A percentile compares a stretch with the other conserved stretches of the same genome.
These are phyloP conservation scores for Porphyrio hochstetteri DNA, from an alignment of 2,113 vertebrate species.

Conservation along the genomic window DNA sequence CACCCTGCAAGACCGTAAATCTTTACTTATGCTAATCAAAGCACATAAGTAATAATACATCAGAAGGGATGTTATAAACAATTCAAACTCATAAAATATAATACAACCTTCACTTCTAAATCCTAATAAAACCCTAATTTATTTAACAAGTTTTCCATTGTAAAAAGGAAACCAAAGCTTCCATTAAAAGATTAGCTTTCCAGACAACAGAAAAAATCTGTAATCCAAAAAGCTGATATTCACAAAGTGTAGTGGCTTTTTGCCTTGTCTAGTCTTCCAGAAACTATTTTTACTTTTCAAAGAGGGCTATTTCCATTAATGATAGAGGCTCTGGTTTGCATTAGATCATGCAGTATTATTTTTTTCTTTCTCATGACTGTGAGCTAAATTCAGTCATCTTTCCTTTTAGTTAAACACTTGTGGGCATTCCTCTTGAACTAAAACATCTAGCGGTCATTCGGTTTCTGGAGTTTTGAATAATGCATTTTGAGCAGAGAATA, in stretches of 20 bases:
- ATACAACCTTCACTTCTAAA: neutral
- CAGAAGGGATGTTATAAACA: neutral
- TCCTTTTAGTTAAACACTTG: neutral
- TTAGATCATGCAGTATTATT: conserved; percentile 10
- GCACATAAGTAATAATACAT: neutral
- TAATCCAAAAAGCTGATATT: neutral
- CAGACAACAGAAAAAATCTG: neutral
- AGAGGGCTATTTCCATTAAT: neutral
- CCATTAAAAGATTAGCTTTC: conserved; percentile 18
- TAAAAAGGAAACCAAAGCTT: neutral
- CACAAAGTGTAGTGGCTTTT: neutral
- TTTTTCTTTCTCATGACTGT: neutral
- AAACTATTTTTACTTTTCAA: conserved; percentile 18
- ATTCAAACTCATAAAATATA: neutral
- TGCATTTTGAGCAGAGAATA: neutral
- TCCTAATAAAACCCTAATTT: neutral
- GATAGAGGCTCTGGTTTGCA: neutral
- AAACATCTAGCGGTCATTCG: neutral
- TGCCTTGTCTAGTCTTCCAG: neutral
- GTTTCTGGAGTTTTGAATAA: conserved; percentile 6
- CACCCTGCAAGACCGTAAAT: neutral
- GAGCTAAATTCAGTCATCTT: neutral
- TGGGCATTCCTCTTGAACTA: neutral
- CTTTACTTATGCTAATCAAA: neutral
- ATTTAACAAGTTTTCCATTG: neutral